Conservation (phyloP, 2,888 invertebrate species). For the Tenthredo livida region DNA sequence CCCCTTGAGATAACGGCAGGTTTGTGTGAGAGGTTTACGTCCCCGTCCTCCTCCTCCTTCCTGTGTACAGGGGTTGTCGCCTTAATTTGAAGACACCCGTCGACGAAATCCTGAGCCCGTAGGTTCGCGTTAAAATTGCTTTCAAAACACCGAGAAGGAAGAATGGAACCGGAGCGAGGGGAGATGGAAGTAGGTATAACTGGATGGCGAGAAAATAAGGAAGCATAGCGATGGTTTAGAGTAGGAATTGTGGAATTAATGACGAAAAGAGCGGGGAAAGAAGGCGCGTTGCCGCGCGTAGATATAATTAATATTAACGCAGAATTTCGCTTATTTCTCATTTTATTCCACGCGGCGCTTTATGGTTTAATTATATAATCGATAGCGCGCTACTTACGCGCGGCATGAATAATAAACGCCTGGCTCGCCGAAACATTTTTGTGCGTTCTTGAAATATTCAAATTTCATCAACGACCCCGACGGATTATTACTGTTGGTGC, state of each 20-base stretch:
- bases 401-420: constrained; percentile 43
- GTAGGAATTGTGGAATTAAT: constrained; percentile 39
- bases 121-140: constrained; percentile 38
- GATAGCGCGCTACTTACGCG: constrained; percentile 34
- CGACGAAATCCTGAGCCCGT: not conserved
- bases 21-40: not conserved
- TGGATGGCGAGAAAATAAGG: constrained; percentile 6
- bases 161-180: not conserved
- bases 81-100: constrained; percentile 48
- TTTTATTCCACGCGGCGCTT: constrained; percentile 5
- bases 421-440: constrained; percentile 37
- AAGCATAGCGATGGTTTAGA: not conserved
- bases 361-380: constrained; percentile 48
- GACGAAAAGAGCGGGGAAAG: constrained; percentile 8
- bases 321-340: constrained; percentile 31
- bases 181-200: not conserved
- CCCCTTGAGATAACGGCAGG: not conserved
- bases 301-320: constrained; percentile 42
- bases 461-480: constrained; percentile 30
- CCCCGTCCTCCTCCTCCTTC: not conserved
- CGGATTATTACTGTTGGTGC: not conserved
- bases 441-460: constrained; percentile 38
- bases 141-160: not conserved
- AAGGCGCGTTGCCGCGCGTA: constrained; percentile 16
- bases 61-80: not conserved